Conservation (phyloP, 2,797 vertebrate genomes). For the Etheostoma perlongum region DNA sequence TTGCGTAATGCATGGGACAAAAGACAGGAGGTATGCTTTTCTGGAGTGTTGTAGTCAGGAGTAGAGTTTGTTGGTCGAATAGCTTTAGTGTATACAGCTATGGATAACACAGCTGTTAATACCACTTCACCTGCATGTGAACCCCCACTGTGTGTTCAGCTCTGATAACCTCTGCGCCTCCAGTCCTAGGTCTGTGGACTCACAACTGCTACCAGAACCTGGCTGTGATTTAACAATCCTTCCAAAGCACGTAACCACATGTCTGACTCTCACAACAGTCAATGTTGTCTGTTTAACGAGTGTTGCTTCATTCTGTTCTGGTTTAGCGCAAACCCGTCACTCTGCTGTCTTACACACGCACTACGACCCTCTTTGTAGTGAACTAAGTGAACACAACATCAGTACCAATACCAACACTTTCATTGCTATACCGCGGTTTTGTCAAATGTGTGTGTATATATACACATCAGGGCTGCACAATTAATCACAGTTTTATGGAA, state of each 20-base stretch:
- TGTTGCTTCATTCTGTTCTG: background rate
- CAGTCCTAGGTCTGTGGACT: conserved; percentile 11
- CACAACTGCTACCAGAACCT: conserved; percentile 32
- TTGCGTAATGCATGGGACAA: background rate
- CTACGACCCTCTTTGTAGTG: background rate
- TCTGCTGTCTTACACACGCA: background rate
- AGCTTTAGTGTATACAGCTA: conserved; percentile 37
- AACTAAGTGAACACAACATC: background rate
- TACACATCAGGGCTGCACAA: background rate
- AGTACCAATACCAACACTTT: background rate
- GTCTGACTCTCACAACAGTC: conserved; percentile 7
- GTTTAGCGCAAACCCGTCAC: background rate
- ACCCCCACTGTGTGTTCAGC: conserved; percentile 66
- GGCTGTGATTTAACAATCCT: conserved; percentile 55
- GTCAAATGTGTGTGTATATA: background rate
- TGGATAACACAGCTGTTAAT: conserved; percentile 54
- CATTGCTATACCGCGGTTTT: background rate
- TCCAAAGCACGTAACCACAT: background rate
- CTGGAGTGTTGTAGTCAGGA: conserved; percentile 44
- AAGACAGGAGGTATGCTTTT: conserved; percentile 13
- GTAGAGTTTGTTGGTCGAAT: conserved; percentile 34
- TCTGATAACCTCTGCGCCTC: conserved; percentile 60
- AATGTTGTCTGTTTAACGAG: conserved; percentile 12
- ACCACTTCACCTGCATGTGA: conserved; percentile 73
- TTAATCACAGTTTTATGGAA: too few relatives aligned